These are phyloP conservation scores for Cyanocitta stelleri DNA, from an alignment of 2,113 vertebrate species.

Conservation along the genomic window DNA sequence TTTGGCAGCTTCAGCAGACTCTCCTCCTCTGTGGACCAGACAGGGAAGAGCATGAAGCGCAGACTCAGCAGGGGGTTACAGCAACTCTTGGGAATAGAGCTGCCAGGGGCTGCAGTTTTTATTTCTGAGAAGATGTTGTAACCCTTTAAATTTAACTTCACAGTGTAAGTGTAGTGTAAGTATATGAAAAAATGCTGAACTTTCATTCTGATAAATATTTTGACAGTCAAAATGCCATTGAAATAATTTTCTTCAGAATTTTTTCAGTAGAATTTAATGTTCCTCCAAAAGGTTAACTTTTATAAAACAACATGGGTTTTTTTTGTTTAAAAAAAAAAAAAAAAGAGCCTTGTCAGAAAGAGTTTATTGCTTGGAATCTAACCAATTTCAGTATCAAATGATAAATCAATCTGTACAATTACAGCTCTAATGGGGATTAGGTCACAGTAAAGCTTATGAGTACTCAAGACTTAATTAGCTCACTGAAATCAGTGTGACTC, in stretches of 20 bases:
- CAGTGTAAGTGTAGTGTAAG: background rate
- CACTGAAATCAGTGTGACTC: constrained; percentile 3
- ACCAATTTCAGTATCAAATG: constrained; percentile 18
- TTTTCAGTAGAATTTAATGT: background rate
- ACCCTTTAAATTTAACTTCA: background rate
- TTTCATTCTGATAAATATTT: background rate
- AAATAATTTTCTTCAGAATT: background rate
- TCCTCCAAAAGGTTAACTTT: background rate
- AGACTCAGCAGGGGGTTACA: background rate
- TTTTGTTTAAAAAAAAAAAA: background rate
- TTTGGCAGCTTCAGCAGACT: background rate
- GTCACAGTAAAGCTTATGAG: constrained; percentile 29
- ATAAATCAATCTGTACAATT: constrained; percentile 50
- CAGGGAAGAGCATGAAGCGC: background rate
- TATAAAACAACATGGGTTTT: background rate
- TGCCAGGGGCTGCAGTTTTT: background rate
- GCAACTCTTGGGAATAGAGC: background rate
- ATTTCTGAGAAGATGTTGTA: background rate
- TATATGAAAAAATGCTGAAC: background rate
- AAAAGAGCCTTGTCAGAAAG: background rate
- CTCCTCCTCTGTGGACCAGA: background rate
- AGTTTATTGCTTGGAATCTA: constrained; percentile 4
- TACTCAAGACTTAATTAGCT: constrained; percentile 51
- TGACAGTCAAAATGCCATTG: background rate
- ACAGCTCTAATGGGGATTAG: constrained; percentile 38